Conservation (phyloP, 2,113 vertebrate species). For the Eclectus roratus region DNA sequence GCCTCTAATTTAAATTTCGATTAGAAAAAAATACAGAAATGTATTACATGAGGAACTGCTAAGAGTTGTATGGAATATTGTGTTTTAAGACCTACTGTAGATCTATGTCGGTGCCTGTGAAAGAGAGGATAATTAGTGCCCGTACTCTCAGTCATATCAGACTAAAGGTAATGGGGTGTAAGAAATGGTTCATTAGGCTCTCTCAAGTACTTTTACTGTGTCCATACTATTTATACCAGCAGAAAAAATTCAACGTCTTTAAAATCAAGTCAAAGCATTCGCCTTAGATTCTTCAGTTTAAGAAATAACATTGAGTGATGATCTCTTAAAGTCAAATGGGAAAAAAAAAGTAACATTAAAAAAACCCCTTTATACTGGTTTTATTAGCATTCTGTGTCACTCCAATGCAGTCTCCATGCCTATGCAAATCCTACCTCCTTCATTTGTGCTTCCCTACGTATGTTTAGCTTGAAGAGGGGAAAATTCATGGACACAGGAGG, state of each 20-base stretch:
- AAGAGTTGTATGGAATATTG: conserved; percentile 73
- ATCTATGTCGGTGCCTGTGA: conserved; percentile 75
- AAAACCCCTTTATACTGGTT: background rate
- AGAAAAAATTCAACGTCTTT: conserved; percentile 77
- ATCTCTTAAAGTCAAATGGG: conserved; percentile 64
- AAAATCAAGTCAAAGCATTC: conserved; percentile 78
- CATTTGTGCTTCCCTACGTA: background rate
- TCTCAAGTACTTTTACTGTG: conserved; percentile 84
- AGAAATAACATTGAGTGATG: conserved; percentile 72
- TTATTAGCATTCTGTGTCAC: conserved; percentile 44
- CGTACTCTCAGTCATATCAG: conserved; percentile 81
- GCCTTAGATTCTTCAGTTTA: conserved; percentile 68
- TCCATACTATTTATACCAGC: conserved; percentile 84
- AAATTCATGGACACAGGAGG: background rate
- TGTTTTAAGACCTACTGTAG: conserved; percentile 78
- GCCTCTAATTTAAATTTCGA: conserved; percentile 73
- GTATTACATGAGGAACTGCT: conserved; percentile 66
- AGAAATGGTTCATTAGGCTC: conserved; percentile 85
- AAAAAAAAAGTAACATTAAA: conserved; percentile 60
- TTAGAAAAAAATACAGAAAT: conserved; percentile 71
- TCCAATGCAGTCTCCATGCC: background rate
- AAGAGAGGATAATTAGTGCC: conserved; percentile 82
- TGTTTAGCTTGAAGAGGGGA: background rate
- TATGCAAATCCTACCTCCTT: conserved; percentile 37
- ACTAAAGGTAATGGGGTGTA: conserved; percentile 86